Conservation (phyloP, 2,888 invertebrate genomes). For the Polyommatus iphigenia region DNA sequence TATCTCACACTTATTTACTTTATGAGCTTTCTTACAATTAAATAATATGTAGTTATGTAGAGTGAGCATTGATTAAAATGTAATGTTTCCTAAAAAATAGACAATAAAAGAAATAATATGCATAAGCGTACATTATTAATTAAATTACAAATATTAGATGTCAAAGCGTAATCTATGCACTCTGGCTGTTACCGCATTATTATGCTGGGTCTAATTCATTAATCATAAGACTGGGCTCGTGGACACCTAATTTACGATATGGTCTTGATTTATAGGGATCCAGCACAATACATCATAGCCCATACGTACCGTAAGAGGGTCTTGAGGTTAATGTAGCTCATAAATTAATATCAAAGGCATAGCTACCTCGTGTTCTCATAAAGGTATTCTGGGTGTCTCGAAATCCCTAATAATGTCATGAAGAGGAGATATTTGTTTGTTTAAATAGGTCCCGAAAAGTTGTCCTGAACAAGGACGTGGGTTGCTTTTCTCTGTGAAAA, state of each 20-base stretch:
- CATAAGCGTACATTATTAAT: too few relatives aligned
- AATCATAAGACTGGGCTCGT: conserved; percentile 11
- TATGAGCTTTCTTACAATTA: too few relatives aligned
- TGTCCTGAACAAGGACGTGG: too few relatives aligned
- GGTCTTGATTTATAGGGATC: conserved; percentile 23
- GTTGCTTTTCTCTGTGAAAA: too few relatives aligned
- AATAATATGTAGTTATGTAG: too few relatives aligned
- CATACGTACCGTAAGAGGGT: conserved; percentile 5
- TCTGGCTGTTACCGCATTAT: conserved; percentile 21
- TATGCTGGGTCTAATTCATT: not conserved
- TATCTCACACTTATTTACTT: too few relatives aligned
- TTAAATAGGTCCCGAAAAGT: not conserved
- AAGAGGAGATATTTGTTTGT: not conserved
- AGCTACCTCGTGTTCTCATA: not conserved
- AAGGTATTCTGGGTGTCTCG: not conserved
- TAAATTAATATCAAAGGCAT: conserved; percentile 3
- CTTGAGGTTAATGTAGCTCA: conserved; percentile 3
- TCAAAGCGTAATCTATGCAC: not conserved
- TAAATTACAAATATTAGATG: not conserved
- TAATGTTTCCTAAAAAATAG: too few relatives aligned
- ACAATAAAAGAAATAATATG: too few relatives aligned
- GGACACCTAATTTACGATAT: conserved; percentile 30
- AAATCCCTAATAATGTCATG: not conserved
- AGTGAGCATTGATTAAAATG: too few relatives aligned
- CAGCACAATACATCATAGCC: conserved; percentile 16